Percentiles rank a stretch among this genome's conserved stretches.
These are phyloP conservation scores for Cisticola juncidis DNA, from an alignment of 2,113 vertebrate genomes.

Conservation along the genomic window DNA sequence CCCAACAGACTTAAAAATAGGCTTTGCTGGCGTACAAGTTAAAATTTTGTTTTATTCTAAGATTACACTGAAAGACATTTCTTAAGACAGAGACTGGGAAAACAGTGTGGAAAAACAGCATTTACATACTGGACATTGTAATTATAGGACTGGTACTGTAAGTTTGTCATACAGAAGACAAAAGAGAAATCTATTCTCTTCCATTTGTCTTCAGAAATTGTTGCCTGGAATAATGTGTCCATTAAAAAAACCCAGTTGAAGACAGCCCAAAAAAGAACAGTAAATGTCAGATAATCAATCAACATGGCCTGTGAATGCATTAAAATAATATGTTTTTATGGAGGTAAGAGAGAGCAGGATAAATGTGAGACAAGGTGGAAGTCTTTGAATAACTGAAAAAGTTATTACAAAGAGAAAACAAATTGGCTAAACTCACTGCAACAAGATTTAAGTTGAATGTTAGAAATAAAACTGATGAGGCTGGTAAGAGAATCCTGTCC, in stretches of 20 bases:
- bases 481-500: not conserved
- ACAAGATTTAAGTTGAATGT: not conserved
- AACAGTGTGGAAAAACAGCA: not conserved
- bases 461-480: not conserved
- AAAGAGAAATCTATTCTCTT: not conserved
- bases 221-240: not conserved
- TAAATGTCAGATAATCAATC: not conserved
- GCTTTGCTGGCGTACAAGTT: not conserved
- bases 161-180: not conserved
- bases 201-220: not conserved
- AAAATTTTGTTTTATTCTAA: not conserved
- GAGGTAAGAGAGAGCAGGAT: not conserved
- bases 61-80: not conserved
- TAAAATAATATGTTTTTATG: not conserved
- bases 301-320: not conserved
- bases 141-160: not conserved
- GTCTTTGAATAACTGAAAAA: not conserved
- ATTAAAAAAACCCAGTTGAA: not conserved
- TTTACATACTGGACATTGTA: not conserved
- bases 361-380: not conserved
- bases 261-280: not conserved
- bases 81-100: not conserved
- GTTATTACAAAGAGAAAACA: not conserved
- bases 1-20: not conserved
- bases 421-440: not conserved